Evolutionary conservation across 2,888 invertebrate genomes (phyloP), one percentile per base, ranked within the genome.

Genomic region (Pristionchus fissidentatus): DNA sequence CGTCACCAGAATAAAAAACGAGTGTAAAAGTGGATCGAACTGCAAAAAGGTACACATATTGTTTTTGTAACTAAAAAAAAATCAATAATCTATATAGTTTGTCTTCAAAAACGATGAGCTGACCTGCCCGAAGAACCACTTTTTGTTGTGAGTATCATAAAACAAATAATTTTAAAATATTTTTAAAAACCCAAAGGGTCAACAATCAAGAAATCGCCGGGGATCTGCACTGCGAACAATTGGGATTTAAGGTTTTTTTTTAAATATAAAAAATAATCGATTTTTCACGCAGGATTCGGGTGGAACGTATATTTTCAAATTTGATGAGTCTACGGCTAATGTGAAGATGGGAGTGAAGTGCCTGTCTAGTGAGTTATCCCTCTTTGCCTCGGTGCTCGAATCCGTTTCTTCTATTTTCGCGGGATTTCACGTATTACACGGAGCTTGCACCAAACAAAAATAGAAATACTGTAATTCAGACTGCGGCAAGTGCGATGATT

Each of bases 161-260:
- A n/a, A 38, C n/a, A n/a, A n/a, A 38, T 66, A 38, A 22, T 62
- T 4, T 62, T 62, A 4, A 19, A 43, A 70, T 19, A 26, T 41
- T 41, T 41, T 8, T 38, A 70, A n/a, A n/a, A n/a, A n/a, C n/a
- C n/a, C n/a, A n/a, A 70, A 70, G 70, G 3, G 26, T 70, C n/a
- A 70, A 70, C 4, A 26, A 43, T 13, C 5, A 43, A 1, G 70
- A 70, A 38, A 15, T 70, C 26, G n/a, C 43, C 70, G 70, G 43
- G 26, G 43, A 43, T 13, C n/a, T 70, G 15, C 70, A 43, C n/a
- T 70, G 70, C 70, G 70, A 41, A 1, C 26, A 5, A 26, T 22
- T n/a, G 26, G 70, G 70, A 70, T 70, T 70, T 15, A 41, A 43
- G 70, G 70, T 43, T 41, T 41, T 38, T 57, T 13, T 66, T 38